Evolutionary conservation across 2,113 vertebrate species (phyloP).

Genomic region (Spermophilus dauricus): DNA sequence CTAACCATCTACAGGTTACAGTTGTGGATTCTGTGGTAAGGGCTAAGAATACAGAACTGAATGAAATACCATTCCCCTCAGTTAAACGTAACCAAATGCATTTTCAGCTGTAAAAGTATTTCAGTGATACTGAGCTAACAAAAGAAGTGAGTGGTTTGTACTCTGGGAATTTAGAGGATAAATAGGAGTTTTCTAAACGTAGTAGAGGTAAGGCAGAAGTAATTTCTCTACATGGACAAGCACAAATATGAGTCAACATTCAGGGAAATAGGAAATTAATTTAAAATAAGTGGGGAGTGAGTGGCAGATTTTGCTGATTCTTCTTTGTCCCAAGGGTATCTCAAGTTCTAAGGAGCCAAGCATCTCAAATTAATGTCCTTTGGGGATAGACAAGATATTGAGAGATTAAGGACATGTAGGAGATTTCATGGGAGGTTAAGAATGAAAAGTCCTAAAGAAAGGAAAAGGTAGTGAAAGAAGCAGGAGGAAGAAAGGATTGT

Average conservation of each 20-base stretch:
- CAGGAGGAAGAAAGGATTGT: background rate
- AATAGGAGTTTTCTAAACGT: slow-evolving; percentile 1
- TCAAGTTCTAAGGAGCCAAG: background rate
- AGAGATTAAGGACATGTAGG: background rate
- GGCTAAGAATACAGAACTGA: background rate
- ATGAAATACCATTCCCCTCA: slow-evolving; percentile 19
- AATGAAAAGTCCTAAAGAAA: slow-evolving; percentile 4
- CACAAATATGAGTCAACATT: background rate
- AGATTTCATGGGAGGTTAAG: background rate
- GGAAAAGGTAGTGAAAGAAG: background rate
- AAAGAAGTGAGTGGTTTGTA: slow-evolving; percentile 15
- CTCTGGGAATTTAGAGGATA: slow-evolving; percentile 38
- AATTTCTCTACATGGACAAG: slow-evolving; percentile 5
- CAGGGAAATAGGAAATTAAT: background rate
- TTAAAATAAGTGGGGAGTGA: background rate
- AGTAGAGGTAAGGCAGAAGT: background rate
- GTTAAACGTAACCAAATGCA: slow-evolving; percentile 1
- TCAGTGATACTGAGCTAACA: background rate
- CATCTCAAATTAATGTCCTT: background rate
- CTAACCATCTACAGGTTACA: background rate
- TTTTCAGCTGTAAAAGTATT: slow-evolving; percentile 54
- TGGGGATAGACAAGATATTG: background rate
- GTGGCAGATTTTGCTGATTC: slow-evolving; percentile 17
- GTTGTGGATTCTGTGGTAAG: background rate
- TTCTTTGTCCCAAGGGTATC: background rate